phyloP scores from a whole-genome alignment of 2,888 invertebrate species.

The Drosophila parthenogenetica region DNA sequence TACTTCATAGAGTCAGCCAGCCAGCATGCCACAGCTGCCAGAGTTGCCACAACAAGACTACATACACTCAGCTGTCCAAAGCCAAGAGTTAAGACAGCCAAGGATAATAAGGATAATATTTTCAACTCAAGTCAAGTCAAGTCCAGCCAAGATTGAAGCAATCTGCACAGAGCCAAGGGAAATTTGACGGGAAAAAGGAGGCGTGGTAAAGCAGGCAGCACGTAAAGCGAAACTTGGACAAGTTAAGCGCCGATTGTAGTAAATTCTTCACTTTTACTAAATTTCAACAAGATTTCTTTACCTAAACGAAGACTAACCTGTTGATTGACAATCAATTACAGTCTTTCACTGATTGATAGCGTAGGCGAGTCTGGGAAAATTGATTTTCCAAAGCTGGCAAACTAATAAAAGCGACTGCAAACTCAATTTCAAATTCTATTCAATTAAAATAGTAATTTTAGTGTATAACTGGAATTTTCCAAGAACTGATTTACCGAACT shows the following conservation, averaged over 20 bases:
- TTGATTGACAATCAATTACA: background rate
- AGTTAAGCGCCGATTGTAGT: background rate
- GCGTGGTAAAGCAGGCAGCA: background rate
- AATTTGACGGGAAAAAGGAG: background rate
- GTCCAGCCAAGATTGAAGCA: conserved; percentile 8
- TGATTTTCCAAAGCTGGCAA: no score
- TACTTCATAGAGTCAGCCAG: conserved; percentile 51
- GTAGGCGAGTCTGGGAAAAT: background rate
- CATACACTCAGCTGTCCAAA: conserved; percentile 3
- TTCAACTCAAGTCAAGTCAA: conserved; percentile 16
- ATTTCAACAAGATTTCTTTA: background rate
- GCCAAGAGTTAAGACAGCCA: conserved; percentile 23
- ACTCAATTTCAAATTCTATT: no score
- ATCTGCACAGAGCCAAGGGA: background rate
- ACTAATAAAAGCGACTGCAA: no score
- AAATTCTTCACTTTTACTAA: background rate
- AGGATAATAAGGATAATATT: conserved; percentile 26
- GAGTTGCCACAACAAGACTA: conserved; percentile 3
- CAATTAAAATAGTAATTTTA: no score
- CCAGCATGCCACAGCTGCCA: conserved; percentile 10
- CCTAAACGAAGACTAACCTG: background rate
- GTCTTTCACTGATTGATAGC: background rate
- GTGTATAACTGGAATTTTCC: no score
- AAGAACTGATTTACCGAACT: no score
- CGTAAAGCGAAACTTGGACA: background rate